phyloP scores from a whole-genome alignment of 2,113 vertebrate species.

The Cyanoderma ruficeps region DNA sequence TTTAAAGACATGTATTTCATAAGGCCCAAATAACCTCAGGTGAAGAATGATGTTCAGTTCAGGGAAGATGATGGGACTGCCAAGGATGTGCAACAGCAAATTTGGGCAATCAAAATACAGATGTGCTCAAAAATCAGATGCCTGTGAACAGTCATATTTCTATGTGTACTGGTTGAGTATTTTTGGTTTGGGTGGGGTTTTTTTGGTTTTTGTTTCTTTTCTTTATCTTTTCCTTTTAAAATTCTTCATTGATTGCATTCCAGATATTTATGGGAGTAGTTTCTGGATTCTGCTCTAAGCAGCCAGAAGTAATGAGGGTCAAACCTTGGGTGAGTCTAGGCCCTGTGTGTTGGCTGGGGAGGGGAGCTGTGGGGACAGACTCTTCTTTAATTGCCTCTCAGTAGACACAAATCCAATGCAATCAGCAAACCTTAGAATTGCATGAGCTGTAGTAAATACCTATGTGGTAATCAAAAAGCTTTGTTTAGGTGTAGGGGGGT shows the following conservation, averaged over 20 bases:
- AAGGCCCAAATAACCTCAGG: background rate
- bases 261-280: background rate
- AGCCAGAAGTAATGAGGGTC: background rate
- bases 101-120: background rate
- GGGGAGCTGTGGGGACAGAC: background rate
- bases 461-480: background rate
- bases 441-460: background rate
- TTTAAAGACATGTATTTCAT: background rate
- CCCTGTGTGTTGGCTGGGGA: background rate
- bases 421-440: background rate
- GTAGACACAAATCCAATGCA: background rate
- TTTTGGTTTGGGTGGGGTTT: background rate
- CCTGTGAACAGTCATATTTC: background rate
- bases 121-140: background rate
- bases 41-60: background rate
- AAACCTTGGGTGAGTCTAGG: rapidly evolving
- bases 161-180: rapidly evolving
- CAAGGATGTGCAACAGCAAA: background rate
- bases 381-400: background rate
- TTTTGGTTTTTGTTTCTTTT: background rate
- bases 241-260: background rate
- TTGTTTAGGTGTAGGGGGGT: background rate
- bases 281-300: background rate
- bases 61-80: background rate
- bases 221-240: background rate